Evolutionary conservation across 2,113 vertebrate genomes (phyloP).

Genomic region (Chamaetylas fuelleborni): DNA sequence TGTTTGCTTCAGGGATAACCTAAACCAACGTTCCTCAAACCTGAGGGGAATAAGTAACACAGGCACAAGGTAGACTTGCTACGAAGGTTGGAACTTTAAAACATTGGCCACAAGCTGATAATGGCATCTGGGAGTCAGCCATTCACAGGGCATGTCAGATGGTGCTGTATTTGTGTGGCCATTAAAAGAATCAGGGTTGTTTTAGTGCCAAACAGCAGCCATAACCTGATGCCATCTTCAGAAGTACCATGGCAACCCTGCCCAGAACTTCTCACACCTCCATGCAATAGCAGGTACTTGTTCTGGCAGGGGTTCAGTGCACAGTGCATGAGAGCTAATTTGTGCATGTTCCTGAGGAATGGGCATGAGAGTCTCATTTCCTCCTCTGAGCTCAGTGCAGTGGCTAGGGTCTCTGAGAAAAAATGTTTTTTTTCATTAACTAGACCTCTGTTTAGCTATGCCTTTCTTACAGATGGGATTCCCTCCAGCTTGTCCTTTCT

Average conservation of each 20-base stretch:
- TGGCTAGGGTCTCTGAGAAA: not conserved
- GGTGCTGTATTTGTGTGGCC: not conserved
- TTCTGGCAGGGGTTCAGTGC: not conserved
- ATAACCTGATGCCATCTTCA: not conserved
- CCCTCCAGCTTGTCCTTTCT: not conserved
- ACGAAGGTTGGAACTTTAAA: not conserved
- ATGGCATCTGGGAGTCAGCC: not conserved
- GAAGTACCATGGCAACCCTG: not conserved
- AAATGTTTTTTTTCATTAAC: not conserved
- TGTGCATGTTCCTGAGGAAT: not conserved
- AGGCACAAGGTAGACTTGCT: not conserved
- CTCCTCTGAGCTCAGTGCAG: not conserved
- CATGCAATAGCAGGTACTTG: not conserved
- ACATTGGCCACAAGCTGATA: not conserved
- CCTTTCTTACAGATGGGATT: not conserved
- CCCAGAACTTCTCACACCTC: not conserved
- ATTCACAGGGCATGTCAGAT: not conserved
- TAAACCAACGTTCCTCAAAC: not conserved
- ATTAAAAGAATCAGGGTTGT: not conserved
- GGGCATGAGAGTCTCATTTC: accelerated
- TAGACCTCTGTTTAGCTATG: not conserved
- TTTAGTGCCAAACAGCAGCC: not conserved
- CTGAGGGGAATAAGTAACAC: not conserved
- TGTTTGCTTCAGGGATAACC: not conserved
- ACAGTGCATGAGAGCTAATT: not conserved